phyloP scores from a whole-genome alignment of 2,113 vertebrate species.

The Melanerpes aurifrons region DNA sequence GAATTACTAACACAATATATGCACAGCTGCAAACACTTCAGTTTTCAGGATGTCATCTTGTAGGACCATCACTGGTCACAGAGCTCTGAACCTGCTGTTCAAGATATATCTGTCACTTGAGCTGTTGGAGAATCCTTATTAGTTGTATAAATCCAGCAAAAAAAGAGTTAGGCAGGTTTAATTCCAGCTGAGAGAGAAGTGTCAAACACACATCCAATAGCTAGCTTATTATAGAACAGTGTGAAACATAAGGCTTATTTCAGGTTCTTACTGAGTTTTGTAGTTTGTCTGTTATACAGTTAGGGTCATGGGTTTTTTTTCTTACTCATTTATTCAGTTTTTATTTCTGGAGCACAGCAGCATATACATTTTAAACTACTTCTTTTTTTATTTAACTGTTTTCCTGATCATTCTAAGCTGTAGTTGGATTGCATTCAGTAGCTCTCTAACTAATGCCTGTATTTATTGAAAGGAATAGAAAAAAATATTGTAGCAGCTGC shows the following conservation, averaged over 20 bases:
- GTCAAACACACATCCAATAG: neutral
- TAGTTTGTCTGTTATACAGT: neutral
- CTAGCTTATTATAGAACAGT: neutral
- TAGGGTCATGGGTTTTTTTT: neutral
- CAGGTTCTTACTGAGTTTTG: neutral
- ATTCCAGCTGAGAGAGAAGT: neutral
- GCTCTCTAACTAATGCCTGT: neutral
- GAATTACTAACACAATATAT: neutral
- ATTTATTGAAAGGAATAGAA: slow-evolving; percentile 42
- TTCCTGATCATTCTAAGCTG: neutral
- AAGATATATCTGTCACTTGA: neutral
- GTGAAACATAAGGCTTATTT: neutral
- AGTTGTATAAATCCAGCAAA: neutral
- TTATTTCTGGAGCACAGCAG: neutral
- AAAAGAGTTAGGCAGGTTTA: neutral
- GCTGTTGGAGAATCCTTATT: neutral
- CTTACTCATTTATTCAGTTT: neutral
- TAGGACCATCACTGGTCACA: neutral
- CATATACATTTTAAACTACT: neutral
- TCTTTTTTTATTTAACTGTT: neutral
- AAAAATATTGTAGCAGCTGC: neutral
- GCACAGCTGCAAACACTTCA: neutral
- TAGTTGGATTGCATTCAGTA: slow-evolving; percentile 14
- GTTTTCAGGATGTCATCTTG: neutral
- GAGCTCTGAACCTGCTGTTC: neutral